A percentile compares a stretch with the other conserved stretches of the same genome.
Evolutionary conservation across 1,140 invertebrate species (phyloP).

Genomic region (Ostrea denselamellosa): DNA sequence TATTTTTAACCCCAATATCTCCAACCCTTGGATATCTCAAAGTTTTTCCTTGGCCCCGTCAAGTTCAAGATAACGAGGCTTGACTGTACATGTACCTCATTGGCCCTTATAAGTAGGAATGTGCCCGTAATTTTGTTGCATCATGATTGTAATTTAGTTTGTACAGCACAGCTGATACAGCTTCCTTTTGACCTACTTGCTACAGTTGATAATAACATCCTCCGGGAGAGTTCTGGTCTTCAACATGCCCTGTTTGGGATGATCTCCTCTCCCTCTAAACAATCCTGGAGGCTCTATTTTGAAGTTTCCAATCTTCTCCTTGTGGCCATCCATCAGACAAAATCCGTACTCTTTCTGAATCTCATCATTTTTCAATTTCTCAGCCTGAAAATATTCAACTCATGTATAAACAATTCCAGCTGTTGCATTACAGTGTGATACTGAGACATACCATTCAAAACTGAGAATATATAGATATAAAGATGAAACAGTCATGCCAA

Average conservation of each 20-base stretch:
- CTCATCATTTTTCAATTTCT: slow-evolving; percentile 95
- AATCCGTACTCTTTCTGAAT: slow-evolving; percentile 95
- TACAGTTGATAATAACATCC: slow-evolving; percentile 99
- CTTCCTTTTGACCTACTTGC: slow-evolving; percentile 83
- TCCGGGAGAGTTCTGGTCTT: slow-evolving; percentile 94
- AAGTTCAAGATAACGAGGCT: too few relatives aligned
- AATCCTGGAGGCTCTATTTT: slow-evolving; percentile 97
- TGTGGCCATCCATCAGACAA: slow-evolving; percentile 97
- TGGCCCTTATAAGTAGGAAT: not conserved
- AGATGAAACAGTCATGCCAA: too few relatives aligned
- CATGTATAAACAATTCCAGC: too few relatives aligned
- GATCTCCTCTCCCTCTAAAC: slow-evolving; percentile 97
- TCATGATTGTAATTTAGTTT: too few relatives aligned
- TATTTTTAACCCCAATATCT: too few relatives aligned
- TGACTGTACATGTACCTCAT: not conserved
- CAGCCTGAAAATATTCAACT: slow-evolving; percentile 73
- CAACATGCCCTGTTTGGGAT: slow-evolving; percentile 99
- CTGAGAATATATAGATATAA: too few relatives aligned
- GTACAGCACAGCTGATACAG: too few relatives aligned
- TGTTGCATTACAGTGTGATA: too few relatives aligned
- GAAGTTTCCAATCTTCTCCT: slow-evolving; percentile 99
- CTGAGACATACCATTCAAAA: too few relatives aligned
- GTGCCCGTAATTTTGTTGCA: too few relatives aligned
- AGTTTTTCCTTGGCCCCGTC: too few relatives aligned
- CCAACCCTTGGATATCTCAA: too few relatives aligned